Base-by-base conservation (phyloP, 2,888 invertebrate genomes). In the Chrysopilus asiliformis region DNA sequence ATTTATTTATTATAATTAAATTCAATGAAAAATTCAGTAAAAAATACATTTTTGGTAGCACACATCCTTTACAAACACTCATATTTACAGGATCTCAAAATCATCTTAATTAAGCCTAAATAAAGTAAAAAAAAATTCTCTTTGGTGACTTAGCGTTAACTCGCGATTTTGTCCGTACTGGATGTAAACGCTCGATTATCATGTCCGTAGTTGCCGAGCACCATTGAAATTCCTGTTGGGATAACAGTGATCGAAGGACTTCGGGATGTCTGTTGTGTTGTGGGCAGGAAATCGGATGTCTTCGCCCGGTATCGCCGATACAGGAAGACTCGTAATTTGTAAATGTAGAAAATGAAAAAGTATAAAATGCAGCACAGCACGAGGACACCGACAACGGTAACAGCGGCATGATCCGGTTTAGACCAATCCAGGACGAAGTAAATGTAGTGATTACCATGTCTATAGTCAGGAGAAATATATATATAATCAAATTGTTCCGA, bases 351-450 rank as follows among this genome's bases (percentile, higher is more conserved):
- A 15, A 63, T 50, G 18, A 52, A 22, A 13, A 52, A 48, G 38
- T 63, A 57, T 4, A 64, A 45, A 39, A 51, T 47, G 16, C 58
- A 55, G 13, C 52, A 52, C 1, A 64, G 47, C 3, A 56, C 4
- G 2, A 61, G 30, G 3, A 57, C 52, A 10, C 56, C 60, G 14
- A 56, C 3, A 1, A 58, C 52, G 1, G 58, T 58, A 15, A 50
- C 18, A 1, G 49, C 40, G 1, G 63, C 48, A 14, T 39, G 56
- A 18, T 68, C 62, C 1, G 82, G 79, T 36, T 72, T 70, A 40
- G 69, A 65, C 85, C 86, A 87, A 57, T 86, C 73, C 24, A 87
- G 63, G 1, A 81, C 71, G 20, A 73, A 71, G 54, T 87, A 87
- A 42, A 87, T 81, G 40, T 71, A 76, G 0, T 67, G 68, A 8